phyloP scores from a whole-genome alignment of 2,888 invertebrate species.

The Eurytoma adleriae region DNA sequence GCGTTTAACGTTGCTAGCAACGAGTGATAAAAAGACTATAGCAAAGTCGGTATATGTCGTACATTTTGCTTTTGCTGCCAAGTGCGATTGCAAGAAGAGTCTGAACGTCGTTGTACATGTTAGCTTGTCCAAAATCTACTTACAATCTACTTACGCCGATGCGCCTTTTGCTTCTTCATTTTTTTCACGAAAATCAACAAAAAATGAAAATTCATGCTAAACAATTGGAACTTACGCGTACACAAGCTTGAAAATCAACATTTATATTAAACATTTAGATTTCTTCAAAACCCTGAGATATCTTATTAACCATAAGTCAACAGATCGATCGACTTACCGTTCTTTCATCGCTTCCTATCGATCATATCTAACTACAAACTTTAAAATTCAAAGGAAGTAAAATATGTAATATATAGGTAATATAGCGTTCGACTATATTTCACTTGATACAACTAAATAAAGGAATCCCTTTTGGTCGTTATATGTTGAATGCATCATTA shows the following conservation, averaged over 20 bases:
- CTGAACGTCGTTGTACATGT: slow-evolving; percentile 28
- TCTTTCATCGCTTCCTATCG: not conserved
- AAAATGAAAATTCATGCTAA: not conserved
- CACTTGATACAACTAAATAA: slow-evolving; percentile 14
- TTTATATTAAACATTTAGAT: slow-evolving; percentile 50
- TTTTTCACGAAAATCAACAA: slow-evolving; percentile 26
- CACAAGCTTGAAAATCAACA: slow-evolving; percentile 29
- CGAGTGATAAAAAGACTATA: slow-evolving; percentile 46
- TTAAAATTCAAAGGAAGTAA: slow-evolving; percentile 1
- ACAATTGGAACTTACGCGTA: not conserved
- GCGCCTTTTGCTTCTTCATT: slow-evolving; percentile 2
- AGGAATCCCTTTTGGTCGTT: slow-evolving; percentile 30
- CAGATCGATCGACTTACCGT: slow-evolving; percentile 29
- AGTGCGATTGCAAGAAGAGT: slow-evolving; percentile 42
- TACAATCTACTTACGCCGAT: not conserved
- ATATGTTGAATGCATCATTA: slow-evolving; percentile 22
- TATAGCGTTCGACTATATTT: slow-evolving; percentile 3
- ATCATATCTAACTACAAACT: slow-evolving; percentile 32
- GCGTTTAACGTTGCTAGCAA: slow-evolving; percentile 35
- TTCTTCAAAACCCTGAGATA: slow-evolving; percentile 50
- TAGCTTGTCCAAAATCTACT: not conserved
- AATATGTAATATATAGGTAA: not conserved
- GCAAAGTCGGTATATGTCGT: slow-evolving; percentile 35
- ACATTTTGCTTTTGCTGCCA: slow-evolving; percentile 15
- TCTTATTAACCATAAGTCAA: slow-evolving; percentile 38